Percentiles rank a stretch among this genome's conserved stretches.
These are phyloP conservation scores for Tetanocera ferruginea DNA, from an alignment of 2,888 invertebrate genomes.

Conservation along the genomic window DNA sequence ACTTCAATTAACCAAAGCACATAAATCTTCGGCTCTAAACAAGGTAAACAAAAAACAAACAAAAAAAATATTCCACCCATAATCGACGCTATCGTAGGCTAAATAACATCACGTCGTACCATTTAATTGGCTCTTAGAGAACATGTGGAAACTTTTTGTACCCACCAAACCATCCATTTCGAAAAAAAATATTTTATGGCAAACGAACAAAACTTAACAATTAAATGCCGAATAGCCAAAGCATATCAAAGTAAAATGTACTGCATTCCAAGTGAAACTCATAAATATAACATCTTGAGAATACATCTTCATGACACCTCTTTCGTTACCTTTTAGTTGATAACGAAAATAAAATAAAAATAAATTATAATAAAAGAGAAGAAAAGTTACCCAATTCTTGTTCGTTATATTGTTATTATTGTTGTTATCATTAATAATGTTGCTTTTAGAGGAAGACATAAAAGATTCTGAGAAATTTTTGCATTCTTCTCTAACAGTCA, in stretches of 20 bases:
- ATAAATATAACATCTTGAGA: constrained; percentile 10
- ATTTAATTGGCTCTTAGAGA: constrained; percentile 20
- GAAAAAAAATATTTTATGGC: neutral
- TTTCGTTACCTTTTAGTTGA: neutral
- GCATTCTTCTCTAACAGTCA: neutral
- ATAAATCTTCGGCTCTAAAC: constrained; percentile 3
- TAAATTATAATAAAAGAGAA: neutral
- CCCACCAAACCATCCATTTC: neutral
- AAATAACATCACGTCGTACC: constrained; percentile 24
- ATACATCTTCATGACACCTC: constrained; percentile 31
- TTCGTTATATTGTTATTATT: neutral
- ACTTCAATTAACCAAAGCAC: neutral
- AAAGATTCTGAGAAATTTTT: constrained; percentile 25
- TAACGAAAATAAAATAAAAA: neutral
- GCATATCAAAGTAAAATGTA: neutral
- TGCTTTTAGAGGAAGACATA: neutral
- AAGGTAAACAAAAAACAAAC: neutral
- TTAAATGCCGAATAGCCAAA: neutral
- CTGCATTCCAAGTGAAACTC: neutral
- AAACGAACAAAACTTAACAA: constrained; percentile 2
- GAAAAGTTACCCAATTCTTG: neutral
- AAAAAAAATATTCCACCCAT: neutral
- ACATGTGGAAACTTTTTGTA: neutral
- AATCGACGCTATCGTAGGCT: neutral
- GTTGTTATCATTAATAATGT: constrained; percentile 23